Evolutionary conservation across 2,797 vertebrate species (phyloP).

Genomic region (Poeciliopsis infans): DNA sequence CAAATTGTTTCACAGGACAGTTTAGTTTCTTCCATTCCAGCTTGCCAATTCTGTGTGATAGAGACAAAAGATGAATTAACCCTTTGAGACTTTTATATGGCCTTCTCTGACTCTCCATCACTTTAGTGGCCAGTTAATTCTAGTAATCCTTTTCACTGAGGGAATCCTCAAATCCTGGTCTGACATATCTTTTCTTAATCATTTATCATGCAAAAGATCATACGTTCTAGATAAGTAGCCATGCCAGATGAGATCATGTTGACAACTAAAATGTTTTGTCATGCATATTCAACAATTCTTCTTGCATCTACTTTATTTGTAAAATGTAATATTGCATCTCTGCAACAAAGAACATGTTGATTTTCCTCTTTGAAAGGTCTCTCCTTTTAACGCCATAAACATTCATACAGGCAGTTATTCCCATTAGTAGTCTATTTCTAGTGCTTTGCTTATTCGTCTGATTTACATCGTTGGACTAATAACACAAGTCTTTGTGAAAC

Average conservation of each 20-base stretch:
- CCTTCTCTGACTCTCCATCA: conserved; percentile 72
- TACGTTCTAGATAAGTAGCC: background rate
- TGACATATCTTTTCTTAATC: conserved; percentile 43
- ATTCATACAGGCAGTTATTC: conserved; percentile 1
- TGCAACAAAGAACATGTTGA: conserved; percentile 10
- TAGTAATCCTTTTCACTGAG: conserved; percentile 58
- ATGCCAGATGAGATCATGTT: conserved; percentile 1
- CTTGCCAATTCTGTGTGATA: conserved; percentile 43
- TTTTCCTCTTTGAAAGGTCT: conserved; percentile 25
- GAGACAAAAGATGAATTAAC: conserved; percentile 69
- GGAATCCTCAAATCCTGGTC: conserved; percentile 60
- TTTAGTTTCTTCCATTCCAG: conserved; percentile 47
- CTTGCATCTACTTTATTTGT: conserved; percentile 1
- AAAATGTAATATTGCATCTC: conserved; percentile 11
- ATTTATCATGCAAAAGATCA: conserved; percentile 41
- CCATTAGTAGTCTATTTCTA: conserved; percentile 17
- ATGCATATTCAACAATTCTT: background rate
- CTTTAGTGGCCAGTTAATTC: conserved; percentile 51
- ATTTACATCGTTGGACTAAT: conserved; percentile 39
- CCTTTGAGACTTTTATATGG: conserved; percentile 53
- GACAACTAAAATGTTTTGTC: background rate
- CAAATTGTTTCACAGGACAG: conserved; percentile 48
- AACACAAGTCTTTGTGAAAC: conserved; percentile 40
- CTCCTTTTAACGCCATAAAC: conserved; percentile 18
- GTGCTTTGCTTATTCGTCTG: conserved; percentile 16